Base-by-base conservation (phyloP, 2,797 vertebrate species). In the Sebastes melanostomus region DNA sequence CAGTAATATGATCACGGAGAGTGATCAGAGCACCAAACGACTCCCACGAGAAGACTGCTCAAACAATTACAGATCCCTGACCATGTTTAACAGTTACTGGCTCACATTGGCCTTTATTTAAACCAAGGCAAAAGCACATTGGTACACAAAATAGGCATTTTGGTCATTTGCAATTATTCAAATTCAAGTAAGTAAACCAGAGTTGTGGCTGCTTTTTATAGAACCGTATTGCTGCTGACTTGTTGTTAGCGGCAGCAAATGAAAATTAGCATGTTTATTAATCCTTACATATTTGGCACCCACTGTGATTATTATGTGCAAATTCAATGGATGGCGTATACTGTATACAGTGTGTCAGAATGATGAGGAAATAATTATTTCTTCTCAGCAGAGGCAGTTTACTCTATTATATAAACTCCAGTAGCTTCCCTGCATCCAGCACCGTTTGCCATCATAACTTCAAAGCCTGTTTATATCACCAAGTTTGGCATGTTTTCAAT, bases 211-310 rank as follows among this genome's bases (percentile, higher is more conserved):
- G 59, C 27, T 81, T 66, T 66, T 75, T 2, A 55, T 72, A 56
- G n/a, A 75, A 77, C 46, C 22, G 68, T 70, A 55, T 9, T 77
- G 16, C 73, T 78, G 66, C 42, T 63, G 67, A 78, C 29, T 79
- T 84, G 59, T 58, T 77, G 66, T 74, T 58, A 59, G 16, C 46
- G 69, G 46, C 50, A 80, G 66, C 34, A 74, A 82, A 78, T 22
- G 24, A 4, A 81, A 80, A 82, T 84, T 52, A 68, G 55, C 80
- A 81, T 81, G 74, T 56, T 88, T 80, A 85, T 81, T 88, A 84
- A 85, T 74, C 68, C 66, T 79, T 69, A 75, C 25, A 77, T 34
- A 77, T 82, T 78, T 77, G 69, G 42, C 61, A 52, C 75, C 59
- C 14, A 24, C 77, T 70, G 22, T 42, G 59, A 74, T 85, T 82